Conservation (phyloP, 2,797 vertebrate species). For the Xiphorhynchus erythropygius region DNA sequence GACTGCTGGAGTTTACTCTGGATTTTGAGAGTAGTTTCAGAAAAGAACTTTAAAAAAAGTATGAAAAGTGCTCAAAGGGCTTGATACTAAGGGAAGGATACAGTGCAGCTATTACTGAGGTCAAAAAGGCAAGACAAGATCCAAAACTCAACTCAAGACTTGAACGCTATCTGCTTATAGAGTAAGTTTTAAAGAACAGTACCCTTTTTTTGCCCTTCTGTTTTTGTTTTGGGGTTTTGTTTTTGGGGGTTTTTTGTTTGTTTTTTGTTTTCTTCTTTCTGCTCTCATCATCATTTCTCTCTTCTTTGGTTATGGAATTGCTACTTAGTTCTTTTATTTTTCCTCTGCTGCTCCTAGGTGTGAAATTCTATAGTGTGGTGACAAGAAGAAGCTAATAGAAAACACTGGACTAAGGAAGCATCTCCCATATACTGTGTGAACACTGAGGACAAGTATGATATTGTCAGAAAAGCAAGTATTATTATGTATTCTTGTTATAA, state of each 20-base stretch:
- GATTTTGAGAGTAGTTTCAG: background rate
- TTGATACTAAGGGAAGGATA: background rate
- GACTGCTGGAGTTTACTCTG: background rate
- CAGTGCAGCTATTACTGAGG: background rate
- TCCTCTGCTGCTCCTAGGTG: background rate
- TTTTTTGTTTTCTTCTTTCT: background rate
- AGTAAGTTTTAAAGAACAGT: background rate
- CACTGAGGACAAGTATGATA: background rate
- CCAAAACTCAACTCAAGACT: background rate
- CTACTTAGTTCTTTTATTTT: background rate
- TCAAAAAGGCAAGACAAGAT: background rate
- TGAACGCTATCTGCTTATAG: background rate
- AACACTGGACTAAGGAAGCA: background rate
- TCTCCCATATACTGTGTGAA: background rate
- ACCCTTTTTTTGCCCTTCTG: too few relatives aligned
- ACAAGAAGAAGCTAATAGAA: background rate
- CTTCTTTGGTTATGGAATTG: background rate
- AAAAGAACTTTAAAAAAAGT: background rate
- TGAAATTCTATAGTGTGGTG: background rate
- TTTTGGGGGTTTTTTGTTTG: too few relatives aligned
- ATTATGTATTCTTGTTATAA: background rate
- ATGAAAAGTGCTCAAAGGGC: background rate
- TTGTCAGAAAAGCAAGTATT: background rate
- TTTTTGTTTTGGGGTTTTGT: fast-evolving
- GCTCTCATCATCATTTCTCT: background rate